Conservation (phyloP, 2,113 vertebrate genomes). For the Hemibagrus wyckioides region DNA sequence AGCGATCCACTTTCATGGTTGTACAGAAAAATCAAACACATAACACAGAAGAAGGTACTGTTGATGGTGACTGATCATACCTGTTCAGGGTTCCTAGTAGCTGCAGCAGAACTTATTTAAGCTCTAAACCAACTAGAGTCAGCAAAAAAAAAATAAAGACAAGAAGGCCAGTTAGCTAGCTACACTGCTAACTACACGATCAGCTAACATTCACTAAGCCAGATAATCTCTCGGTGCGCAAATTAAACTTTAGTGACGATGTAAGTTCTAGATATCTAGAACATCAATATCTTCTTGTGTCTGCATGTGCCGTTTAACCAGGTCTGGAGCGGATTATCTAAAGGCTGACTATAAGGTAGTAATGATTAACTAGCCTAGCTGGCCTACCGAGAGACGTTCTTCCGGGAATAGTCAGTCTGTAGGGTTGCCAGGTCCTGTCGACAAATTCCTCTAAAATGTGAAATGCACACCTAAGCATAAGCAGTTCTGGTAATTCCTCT, state of each 20-base stretch:
- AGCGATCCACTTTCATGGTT: neutral
- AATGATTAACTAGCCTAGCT: conserved; percentile 19
- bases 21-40: neutral
- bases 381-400: conserved; percentile 26
- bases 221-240: neutral
- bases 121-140: neutral
- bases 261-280: too few relatives aligned
- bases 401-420: neutral
- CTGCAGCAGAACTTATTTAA: neutral
- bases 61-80: neutral
- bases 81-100: neutral
- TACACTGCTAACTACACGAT: neutral
- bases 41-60: neutral
- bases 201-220: neutral
- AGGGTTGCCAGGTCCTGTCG: neutral
- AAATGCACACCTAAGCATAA: neutral
- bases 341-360: neutral
- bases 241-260: neutral
- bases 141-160: neutral
- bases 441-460: neutral
- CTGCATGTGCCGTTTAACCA: neutral
- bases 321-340: neutral
- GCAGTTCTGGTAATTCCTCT: too few relatives aligned
- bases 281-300: neutral
- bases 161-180: neutral